These are phyloP conservation scores for Phalanger gymnotis DNA, from an alignment of 2,797 vertebrate species.

Conservation along the genomic window DNA sequence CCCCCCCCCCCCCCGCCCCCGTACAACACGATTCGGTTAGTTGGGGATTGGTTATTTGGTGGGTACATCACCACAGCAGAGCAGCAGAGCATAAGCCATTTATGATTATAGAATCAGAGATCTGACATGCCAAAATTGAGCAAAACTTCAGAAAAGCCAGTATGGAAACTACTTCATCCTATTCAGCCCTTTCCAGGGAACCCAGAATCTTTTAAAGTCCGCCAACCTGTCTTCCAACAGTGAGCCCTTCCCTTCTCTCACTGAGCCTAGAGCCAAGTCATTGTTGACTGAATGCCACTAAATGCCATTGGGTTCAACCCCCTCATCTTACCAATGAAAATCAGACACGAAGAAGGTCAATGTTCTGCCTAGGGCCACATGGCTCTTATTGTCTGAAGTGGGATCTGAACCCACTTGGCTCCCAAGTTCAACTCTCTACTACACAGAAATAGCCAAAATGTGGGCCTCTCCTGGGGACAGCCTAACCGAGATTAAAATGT, in stretches of 20 bases:
- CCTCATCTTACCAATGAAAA: not conserved
- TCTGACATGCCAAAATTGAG: slow-evolving; percentile 80
- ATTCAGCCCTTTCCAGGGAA: slow-evolving; percentile 93
- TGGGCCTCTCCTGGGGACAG: too few relatives aligned
- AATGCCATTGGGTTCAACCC: not conserved
- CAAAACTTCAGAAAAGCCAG: slow-evolving; percentile 89
- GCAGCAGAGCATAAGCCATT: not conserved
- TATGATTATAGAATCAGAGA: not conserved
- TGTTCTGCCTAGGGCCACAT: not conserved
- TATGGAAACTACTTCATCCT: slow-evolving; percentile 95
- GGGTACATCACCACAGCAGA: not conserved
- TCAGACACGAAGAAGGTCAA: not conserved
- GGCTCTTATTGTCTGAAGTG: too few relatives aligned
- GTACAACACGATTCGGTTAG: not conserved
- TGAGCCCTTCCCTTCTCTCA: slow-evolving; percentile 82
- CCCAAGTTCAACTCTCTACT: too few relatives aligned
- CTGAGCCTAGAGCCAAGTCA: slow-evolving; percentile 96
- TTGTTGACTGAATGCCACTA: slow-evolving; percentile 90
- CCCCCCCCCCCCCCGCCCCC: too few relatives aligned
- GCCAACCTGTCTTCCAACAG: slow-evolving; percentile 81
- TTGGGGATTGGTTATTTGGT: not conserved
- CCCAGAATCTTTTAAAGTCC: slow-evolving; percentile 83
- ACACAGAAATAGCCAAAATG: too few relatives aligned
- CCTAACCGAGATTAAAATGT: too few relatives aligned
- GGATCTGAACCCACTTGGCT: too few relatives aligned